Evolutionary conservation across 2,888 invertebrate species (phyloP).

Genomic region (Falcaria lacertinaria): DNA sequence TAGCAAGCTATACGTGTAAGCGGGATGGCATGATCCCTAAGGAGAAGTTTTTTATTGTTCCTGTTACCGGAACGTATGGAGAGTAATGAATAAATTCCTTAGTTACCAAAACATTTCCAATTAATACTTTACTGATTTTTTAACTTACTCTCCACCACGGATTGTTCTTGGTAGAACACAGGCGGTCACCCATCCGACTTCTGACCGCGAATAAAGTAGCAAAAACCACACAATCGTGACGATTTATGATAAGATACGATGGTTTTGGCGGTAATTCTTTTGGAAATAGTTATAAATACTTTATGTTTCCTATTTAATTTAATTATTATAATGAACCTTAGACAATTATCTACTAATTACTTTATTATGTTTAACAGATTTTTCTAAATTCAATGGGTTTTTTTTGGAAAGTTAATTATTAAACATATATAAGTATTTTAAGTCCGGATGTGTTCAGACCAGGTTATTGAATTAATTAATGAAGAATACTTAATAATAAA

Average conservation of each 20-base stretch:
- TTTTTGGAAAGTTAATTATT: not conserved
- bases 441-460: not conserved
- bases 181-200: too few species aligned
- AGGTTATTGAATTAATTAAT: not conserved
- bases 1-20: too few species aligned
- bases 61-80: too few species aligned
- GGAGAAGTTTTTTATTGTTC: too few species aligned
- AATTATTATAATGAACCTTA: not conserved
- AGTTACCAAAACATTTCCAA: conserved; percentile 16
- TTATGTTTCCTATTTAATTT: not conserved
- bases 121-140: not conserved
- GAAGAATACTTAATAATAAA: too few species aligned
- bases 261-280: not conserved
- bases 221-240: too few species aligned
- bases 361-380: not conserved
- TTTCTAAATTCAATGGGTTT: not conserved
- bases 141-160: too few species aligned
- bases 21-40: too few species aligned
- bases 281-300: not conserved
- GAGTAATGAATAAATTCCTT: too few species aligned
- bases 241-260: not conserved
- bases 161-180: too few species aligned
- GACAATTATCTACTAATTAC: not conserved
- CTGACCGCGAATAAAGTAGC: too few species aligned
- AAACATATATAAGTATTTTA: too few species aligned